Evolutionary conservation across 2,888 invertebrate genomes (phyloP).

Genomic region (Lithosia quadra): DNA sequence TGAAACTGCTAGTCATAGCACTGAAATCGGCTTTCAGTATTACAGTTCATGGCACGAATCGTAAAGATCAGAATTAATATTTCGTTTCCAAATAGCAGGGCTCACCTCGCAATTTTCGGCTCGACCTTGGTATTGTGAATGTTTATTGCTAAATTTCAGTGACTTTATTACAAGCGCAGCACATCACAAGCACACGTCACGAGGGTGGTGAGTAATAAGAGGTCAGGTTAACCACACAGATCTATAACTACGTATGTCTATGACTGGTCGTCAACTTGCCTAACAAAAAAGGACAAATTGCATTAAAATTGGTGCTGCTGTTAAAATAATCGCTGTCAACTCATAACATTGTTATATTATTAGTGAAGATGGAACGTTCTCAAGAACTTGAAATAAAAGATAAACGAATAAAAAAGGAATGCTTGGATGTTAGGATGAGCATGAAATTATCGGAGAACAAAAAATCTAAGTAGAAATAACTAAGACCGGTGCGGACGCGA

Average conservation of each 20-base stretch:
- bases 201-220: slow-evolving; percentile 23
- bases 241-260: slow-evolving; percentile 30
- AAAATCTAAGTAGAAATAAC: slow-evolving; percentile 55
- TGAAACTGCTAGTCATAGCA: too few species aligned
- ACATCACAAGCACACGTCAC: slow-evolving; percentile 28
- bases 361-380: slow-evolving; percentile 34
- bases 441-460: slow-evolving; percentile 58
- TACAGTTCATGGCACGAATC: slow-evolving; percentile 27
- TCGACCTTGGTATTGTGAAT: slow-evolving; percentile 35
- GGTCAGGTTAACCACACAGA: slow-evolving; percentile 27
- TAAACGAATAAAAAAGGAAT: slow-evolving; percentile 46
- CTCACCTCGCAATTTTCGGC: slow-evolving; percentile 36
- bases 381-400: slow-evolving; percentile 38
- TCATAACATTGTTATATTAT: slow-evolving; percentile 48
- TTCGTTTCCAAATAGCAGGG: slow-evolving; percentile 37
- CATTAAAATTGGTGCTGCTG: slow-evolving; percentile 50
- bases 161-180: slow-evolving; percentile 35
- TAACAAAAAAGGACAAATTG: slow-evolving; percentile 52
- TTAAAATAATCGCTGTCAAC: slow-evolving; percentile 49
- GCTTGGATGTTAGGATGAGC: slow-evolving; percentile 52
- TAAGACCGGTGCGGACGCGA: slow-evolving; percentile 52
- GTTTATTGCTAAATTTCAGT: slow-evolving; percentile 39
- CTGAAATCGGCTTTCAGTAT: slow-evolving; percentile 36
- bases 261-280: slow-evolving; percentile 39
- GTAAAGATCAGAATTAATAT: slow-evolving; percentile 42